Evolutionary conservation across 2,113 vertebrate species (phyloP).

Genomic region (Edolisoma coerulescens): DNA sequence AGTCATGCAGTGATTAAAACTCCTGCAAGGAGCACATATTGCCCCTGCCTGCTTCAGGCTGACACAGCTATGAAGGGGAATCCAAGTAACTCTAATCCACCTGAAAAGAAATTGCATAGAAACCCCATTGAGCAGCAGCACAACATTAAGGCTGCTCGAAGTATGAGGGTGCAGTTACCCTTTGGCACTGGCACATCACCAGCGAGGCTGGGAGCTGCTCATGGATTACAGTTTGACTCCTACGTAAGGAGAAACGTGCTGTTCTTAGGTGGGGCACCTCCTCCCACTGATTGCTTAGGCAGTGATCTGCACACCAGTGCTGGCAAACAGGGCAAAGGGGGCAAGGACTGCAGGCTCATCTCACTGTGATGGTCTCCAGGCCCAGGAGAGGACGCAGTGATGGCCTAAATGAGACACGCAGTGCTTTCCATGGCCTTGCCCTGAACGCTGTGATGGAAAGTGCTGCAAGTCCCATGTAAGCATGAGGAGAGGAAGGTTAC

Average conservation of each 20-base stretch:
- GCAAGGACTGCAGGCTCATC: neutral
- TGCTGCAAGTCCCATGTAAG: neutral
- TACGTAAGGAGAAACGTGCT: neutral
- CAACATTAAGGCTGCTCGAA: neutral
- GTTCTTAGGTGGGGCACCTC: neutral
- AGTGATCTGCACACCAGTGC: neutral
- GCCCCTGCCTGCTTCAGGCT: neutral
- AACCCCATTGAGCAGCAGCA: neutral
- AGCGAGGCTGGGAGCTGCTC: neutral
- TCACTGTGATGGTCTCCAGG: neutral
- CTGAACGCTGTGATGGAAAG: neutral
- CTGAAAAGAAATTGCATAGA: neutral
- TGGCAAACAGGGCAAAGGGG: neutral
- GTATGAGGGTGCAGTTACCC: neutral
- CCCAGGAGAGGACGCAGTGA: neutral
- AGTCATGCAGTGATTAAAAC: neutral
- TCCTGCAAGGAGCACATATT: neutral
- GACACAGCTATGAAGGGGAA: neutral
- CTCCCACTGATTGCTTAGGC: fast-evolving
- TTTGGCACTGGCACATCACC: too few species aligned
- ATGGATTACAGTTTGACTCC: neutral
- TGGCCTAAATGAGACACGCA: neutral
- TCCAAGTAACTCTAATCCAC: neutral
- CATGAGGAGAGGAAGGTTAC: neutral
- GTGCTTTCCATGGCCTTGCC: neutral